Conservation (phyloP, 1,140 invertebrate species). For the Stratiolaelaps scimitus region DNA sequence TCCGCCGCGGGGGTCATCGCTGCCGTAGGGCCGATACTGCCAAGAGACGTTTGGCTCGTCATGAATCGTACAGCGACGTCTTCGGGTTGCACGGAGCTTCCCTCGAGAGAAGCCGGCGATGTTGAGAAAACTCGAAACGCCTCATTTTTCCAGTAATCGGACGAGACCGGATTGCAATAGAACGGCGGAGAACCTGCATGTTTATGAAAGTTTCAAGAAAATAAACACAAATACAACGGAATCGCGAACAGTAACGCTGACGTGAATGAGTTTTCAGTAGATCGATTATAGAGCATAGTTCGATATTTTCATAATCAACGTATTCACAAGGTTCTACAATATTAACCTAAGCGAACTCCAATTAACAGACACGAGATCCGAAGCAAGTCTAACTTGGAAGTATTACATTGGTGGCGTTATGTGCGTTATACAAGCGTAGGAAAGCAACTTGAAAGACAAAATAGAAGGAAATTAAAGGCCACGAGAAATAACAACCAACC, state of each 20-base stretch:
- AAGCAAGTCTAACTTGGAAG: too few species aligned
- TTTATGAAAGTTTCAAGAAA: background rate
- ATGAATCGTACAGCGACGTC: background rate
- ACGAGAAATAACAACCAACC: background rate
- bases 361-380: slow-evolving; percentile 4
- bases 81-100: background rate
- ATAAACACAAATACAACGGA: background rate
- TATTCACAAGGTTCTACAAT: background rate
- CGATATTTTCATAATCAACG: background rate
- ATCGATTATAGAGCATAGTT: background rate
- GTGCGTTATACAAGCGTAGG: background rate
- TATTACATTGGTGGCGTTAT: background rate
- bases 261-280: too few species aligned
- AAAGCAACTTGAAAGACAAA: background rate
- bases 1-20: too few species aligned
- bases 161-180: background rate
- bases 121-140: background rate
- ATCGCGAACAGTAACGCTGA: background rate
- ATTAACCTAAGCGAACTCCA: background rate
- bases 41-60: background rate
- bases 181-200: background rate
- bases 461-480: background rate
- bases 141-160: slow-evolving; percentile 24
- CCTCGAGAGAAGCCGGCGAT: background rate
- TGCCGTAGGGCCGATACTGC: too few species aligned